Conservation (phyloP, 2,797 vertebrate genomes). For the Gymnopithys bicolor region DNA sequence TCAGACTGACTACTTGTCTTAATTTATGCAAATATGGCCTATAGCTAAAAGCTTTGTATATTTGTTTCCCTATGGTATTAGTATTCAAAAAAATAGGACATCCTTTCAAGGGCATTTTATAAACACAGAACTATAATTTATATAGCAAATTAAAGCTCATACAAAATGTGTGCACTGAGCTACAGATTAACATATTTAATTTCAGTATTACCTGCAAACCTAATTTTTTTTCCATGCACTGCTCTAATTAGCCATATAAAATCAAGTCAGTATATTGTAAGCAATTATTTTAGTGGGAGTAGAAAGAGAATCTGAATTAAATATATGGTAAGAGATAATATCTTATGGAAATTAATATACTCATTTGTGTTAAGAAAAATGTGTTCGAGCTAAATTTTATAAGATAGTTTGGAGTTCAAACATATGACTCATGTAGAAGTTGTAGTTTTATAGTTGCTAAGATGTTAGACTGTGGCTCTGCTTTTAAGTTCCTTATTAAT, state of each 20-base stretch:
- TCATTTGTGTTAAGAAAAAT: constrained; percentile 79
- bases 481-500: constrained; percentile 70
- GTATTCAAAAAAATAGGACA: constrained; percentile 77
- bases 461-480: constrained; percentile 63
- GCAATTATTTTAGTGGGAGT: constrained; percentile 81
- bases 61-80: constrained; percentile 76
- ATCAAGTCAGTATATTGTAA: constrained; percentile 78
- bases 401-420: constrained; percentile 71
- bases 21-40: constrained; percentile 79
- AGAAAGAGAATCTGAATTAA: constrained; percentile 80
- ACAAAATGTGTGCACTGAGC: constrained; percentile 80
- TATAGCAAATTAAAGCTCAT: constrained; percentile 82
- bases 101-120: constrained; percentile 80
- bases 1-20: constrained; percentile 58
- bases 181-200: constrained; percentile 86
- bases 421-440: constrained; percentile 59
- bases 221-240: constrained; percentile 78
- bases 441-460: constrained; percentile 71
- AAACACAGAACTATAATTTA: constrained; percentile 80
- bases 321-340: constrained; percentile 80
- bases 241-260: constrained; percentile 84
- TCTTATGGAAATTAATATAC: constrained; percentile 80
- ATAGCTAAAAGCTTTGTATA: constrained; percentile 78
- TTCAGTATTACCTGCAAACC: constrained; percentile 84
- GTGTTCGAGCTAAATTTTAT: constrained; percentile 72